Conservation (phyloP, 1,140 invertebrate species). For the Adoxophyes honmai region DNA sequence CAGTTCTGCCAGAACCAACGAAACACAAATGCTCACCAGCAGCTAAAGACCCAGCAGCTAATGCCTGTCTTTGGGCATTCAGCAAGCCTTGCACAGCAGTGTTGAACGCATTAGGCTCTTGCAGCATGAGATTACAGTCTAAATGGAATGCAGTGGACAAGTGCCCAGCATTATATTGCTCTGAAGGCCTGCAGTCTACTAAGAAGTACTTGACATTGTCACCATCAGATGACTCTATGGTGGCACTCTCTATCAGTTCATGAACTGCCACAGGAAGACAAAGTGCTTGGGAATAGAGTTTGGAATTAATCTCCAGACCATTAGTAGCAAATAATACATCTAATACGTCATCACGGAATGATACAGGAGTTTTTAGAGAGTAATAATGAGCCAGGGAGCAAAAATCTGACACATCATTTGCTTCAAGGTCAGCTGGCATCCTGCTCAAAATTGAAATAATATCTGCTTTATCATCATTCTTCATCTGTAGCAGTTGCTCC, state of each 20-base stretch:
- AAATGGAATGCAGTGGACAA: constrained; percentile 98
- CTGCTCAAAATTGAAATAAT: constrained; percentile 86
- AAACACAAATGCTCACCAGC: constrained; percentile 98
- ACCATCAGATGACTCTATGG: constrained; percentile 77
- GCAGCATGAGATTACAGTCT: constrained; percentile 97
- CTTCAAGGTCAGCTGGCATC: constrained; percentile 91
- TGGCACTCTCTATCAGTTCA: constrained; percentile 89
- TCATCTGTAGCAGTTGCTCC: constrained; percentile 91
- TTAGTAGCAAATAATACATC: constrained; percentile 79
- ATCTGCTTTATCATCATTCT: constrained; percentile 83
- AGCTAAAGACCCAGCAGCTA: constrained; percentile 91
- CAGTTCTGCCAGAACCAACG: constrained; percentile 95
- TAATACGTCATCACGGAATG: constrained; percentile 89
- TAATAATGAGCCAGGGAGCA: constrained; percentile 97
- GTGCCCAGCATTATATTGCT: constrained; percentile 98
- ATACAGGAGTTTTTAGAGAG: constrained; percentile 92
- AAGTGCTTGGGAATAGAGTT: constrained; percentile 88
- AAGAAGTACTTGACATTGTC: constrained; percentile 93
- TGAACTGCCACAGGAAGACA: constrained; percentile 95
- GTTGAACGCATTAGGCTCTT: constrained; percentile 95
- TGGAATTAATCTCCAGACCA: constrained; percentile 67
- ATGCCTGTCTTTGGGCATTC: constrained; percentile 92
- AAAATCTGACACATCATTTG: constrained; percentile 98
- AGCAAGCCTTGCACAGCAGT: constrained; percentile 96
- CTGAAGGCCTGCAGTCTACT: constrained; percentile 96